phyloP scores from a whole-genome alignment of 2,113 vertebrate species.

The human region GRCh38 chr12:55736001-55736500 shows the following conservation, averaged over 20 bases:
- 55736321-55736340: background rate
- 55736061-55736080: background rate
- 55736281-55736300: background rate
- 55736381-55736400: constrained; percentile 74
- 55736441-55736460: constrained; percentile 83
- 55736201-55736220: no score
- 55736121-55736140: background rate
- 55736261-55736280: background rate
- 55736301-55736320: background rate
- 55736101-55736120: background rate
- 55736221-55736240: background rate
- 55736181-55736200: background rate
- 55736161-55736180: background rate
- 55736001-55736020: background rate
- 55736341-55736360: constrained; percentile 87
- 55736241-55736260: background rate
- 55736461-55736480: constrained; percentile 81
- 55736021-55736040: background rate
- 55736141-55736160: background rate
- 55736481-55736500: constrained; percentile 82
- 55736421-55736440: constrained; percentile 45
- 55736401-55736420: constrained; percentile 71
- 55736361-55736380: constrained; percentile 85
- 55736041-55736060: constrained; percentile 16
- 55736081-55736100: background rate